Conservation (phyloP, 2,797 vertebrate genomes). For the Phalloptychus januarius region DNA sequence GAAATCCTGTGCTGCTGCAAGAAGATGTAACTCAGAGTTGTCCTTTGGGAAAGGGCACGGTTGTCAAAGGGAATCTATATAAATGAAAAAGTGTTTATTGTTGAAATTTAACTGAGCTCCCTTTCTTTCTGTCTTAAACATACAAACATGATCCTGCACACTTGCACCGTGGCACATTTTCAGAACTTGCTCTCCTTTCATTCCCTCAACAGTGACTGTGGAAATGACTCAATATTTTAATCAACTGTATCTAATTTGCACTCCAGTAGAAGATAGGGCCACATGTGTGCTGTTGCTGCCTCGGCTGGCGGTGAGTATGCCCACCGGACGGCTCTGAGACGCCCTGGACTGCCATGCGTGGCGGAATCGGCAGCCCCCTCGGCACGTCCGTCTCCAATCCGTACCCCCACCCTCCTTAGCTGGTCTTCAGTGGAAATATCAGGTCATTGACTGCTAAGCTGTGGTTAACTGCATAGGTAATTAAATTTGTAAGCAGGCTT, state of each 20-base stretch:
- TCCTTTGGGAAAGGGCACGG: slow-evolving; percentile 76
- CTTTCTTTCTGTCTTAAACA: slow-evolving; percentile 34
- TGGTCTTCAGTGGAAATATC: slow-evolving; percentile 79
- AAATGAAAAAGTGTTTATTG: slow-evolving; percentile 71
- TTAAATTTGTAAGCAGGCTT: slow-evolving; percentile 83
- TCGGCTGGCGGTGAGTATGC: slow-evolving; percentile 72
- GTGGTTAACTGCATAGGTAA: slow-evolving; percentile 84
- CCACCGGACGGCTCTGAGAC: slow-evolving; percentile 71
- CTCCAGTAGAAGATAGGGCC: slow-evolving; percentile 73
- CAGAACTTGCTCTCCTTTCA: slow-evolving; percentile 69
- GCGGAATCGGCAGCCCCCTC: slow-evolving; percentile 76
- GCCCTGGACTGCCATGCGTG: slow-evolving; percentile 68
- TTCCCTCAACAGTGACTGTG: slow-evolving; percentile 78
- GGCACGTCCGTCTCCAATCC: slow-evolving; percentile 63
- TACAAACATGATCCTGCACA: slow-evolving; percentile 34
- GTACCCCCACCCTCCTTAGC: slow-evolving; percentile 46
- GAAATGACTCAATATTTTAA: slow-evolving; percentile 82
- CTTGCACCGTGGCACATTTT: slow-evolving; percentile 51
- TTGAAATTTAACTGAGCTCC: slow-evolving; percentile 61
- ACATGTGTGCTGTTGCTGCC: slow-evolving; percentile 73
- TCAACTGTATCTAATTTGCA: slow-evolving; percentile 84
- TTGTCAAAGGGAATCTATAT: slow-evolving; percentile 72
- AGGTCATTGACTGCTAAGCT: slow-evolving; percentile 83
- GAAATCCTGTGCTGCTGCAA: slow-evolving; percentile 55
- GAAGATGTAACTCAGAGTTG: slow-evolving; percentile 67